Evolutionary conservation across 2,888 invertebrate species (phyloP).

Genomic region (Hirtodrosophila histrioides): DNA sequence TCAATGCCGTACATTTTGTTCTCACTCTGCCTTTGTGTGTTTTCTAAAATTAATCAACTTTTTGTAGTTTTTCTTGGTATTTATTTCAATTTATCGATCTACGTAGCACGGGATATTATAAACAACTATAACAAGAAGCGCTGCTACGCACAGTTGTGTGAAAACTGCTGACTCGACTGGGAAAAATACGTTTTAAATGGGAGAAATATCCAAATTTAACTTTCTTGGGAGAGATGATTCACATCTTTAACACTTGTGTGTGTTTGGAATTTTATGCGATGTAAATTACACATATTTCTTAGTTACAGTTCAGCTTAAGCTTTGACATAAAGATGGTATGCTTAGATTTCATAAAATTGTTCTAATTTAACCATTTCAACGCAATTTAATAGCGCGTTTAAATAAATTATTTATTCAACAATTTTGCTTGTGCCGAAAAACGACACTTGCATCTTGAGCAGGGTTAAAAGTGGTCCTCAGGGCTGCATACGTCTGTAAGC

Average conservation of each 20-base stretch:
- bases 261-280: constrained; percentile 9
- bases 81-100: constrained; percentile 23
- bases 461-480: constrained; percentile 41
- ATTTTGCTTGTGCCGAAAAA: constrained; percentile 6
- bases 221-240: constrained; percentile 66
- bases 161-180: constrained; percentile 69
- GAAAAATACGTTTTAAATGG: constrained; percentile 63
- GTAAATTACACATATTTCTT: constrained; percentile 1
- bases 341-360: too few relatives aligned
- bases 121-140: constrained; percentile 28
- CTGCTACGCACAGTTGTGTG: constrained; percentile 37
- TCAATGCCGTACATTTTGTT: constrained; percentile 66
- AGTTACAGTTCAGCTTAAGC: too few relatives aligned
- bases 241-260: constrained; percentile 60
- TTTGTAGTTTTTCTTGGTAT: constrained; percentile 1
- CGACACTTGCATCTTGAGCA: not conserved
- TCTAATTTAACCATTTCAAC: not conserved
- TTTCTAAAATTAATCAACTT: constrained; percentile 19
- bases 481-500: constrained; percentile 15
- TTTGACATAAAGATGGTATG: too few relatives aligned
- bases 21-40: constrained; percentile 27
- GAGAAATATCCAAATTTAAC: constrained; percentile 73
- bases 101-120: constrained; percentile 30
- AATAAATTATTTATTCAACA: not conserved
- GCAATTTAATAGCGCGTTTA: not conserved